A percentile compares a stretch with the other conserved stretches of the same genome.
phyloP scores from a whole-genome alignment of 2,113 vertebrate species.

The Callaeas wilsoni region DNA sequence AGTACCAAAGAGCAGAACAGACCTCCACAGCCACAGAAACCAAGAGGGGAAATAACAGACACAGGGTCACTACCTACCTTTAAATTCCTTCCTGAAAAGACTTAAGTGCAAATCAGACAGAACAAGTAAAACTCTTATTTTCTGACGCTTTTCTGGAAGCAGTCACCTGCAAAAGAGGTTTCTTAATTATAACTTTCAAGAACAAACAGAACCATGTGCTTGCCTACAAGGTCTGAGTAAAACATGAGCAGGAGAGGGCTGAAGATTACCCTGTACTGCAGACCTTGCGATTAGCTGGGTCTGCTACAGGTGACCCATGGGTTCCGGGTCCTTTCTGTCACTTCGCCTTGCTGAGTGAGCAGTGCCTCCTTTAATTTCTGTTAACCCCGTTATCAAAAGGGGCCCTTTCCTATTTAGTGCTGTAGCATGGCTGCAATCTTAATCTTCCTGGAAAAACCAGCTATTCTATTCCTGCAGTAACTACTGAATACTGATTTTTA shows the following conservation, averaged over 20 bases:
- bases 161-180: background rate
- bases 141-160: background rate
- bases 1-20: background rate
- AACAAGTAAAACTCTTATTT: background rate
- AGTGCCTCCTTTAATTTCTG: background rate
- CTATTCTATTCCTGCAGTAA: background rate
- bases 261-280: background rate
- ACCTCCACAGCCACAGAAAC: background rate
- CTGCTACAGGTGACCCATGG: background rate
- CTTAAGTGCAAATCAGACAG: background rate
- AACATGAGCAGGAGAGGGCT: rapidly evolving
- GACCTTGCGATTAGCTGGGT: background rate
- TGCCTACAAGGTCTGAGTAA: background rate
- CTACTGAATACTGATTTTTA: background rate
- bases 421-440: background rate
- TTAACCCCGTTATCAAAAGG: background rate
- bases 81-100: background rate
- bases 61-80: background rate
- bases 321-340: background rate
- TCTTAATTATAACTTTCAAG: background rate
- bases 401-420: background rate
- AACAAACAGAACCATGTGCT: background rate
- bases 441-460: background rate
- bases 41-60: background rate
- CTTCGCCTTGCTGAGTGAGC: background rate